Conservation (phyloP, 1,140 invertebrate genomes). For the Megathymus violae region DNA sequence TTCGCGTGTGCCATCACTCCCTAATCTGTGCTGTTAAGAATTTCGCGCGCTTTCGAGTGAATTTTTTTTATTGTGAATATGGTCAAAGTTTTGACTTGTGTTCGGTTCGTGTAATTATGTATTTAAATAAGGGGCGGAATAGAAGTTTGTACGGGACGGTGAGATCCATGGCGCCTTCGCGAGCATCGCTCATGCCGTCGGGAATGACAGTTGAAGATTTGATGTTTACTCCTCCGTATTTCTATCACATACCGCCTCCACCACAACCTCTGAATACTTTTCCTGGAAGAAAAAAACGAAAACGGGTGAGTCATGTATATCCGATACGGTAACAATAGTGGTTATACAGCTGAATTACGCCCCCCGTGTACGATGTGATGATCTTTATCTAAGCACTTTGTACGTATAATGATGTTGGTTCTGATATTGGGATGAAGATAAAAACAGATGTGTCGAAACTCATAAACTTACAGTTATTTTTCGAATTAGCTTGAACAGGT, state of each 20-base stretch:
- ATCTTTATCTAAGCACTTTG: too few species aligned
- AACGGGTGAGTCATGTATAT: slow-evolving; percentile 58
- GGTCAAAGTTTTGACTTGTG: slow-evolving; percentile 42
- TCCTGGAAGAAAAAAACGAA: slow-evolving; percentile 74
- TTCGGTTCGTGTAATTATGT: slow-evolving; percentile 60
- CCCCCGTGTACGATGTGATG: too few species aligned
- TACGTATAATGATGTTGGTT: neutral
- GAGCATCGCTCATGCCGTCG: slow-evolving; percentile 55
- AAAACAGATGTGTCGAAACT: neutral
- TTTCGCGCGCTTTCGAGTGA: slow-evolving; percentile 50
- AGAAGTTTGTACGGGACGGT: slow-evolving; percentile 74
- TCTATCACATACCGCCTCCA: slow-evolving; percentile 74
- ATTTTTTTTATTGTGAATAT: slow-evolving; percentile 50
- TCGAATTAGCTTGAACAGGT: slow-evolving; percentile 34
- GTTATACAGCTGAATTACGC: too few species aligned
- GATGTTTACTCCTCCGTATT: slow-evolving; percentile 67
- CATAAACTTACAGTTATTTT: slow-evolving; percentile 13
- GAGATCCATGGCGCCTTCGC: slow-evolving; percentile 62
- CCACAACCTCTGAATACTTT: slow-evolving; percentile 71
- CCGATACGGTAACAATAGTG: too few species aligned
- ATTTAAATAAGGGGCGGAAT: slow-evolving; percentile 58
- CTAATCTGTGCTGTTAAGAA: slow-evolving; percentile 41
- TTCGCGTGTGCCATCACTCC: slow-evolving; percentile 22
- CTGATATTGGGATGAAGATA: neutral
- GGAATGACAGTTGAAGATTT: slow-evolving; percentile 57